These are phyloP conservation scores for Pachydiplax longipennis DNA, from an alignment of 2,888 invertebrate genomes.

Conservation along the genomic window DNA sequence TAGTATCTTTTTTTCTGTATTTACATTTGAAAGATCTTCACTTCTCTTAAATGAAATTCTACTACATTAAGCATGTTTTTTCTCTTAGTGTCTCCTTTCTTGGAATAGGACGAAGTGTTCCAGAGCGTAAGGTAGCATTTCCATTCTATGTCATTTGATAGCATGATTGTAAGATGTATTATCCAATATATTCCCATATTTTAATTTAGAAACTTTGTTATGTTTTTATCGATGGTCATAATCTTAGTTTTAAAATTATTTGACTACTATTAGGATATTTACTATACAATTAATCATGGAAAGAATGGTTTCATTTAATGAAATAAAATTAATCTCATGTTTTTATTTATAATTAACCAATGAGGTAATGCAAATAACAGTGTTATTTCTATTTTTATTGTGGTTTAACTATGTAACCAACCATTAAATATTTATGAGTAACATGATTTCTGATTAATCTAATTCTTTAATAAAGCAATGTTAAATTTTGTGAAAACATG, in stretches of 20 bases:
- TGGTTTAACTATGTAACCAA: neutral
- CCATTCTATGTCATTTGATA: slow-evolving; percentile 24
- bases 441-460: neutral
- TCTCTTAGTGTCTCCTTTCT: slow-evolving; percentile 36
- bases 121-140: slow-evolving; percentile 41
- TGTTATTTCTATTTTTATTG: no score
- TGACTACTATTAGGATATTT: neutral
- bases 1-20: neutral
- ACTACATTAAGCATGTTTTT: slow-evolving; percentile 30
- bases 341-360: neutral
- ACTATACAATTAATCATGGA: neutral
- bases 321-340: neutral
- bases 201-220: slow-evolving; percentile 25
- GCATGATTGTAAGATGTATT: slow-evolving; percentile 20
- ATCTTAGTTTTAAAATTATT: neutral
- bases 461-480: neutral
- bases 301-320: neutral
- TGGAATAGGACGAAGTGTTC: slow-evolving; percentile 43
- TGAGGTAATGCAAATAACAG: no score
- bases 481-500: no score
- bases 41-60: neutral
- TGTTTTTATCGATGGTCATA: slow-evolving; percentile 36
- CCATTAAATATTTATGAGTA: neutral
- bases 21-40: neutral
- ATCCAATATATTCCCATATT: neutral